Base-by-base conservation (phyloP, 92 coral and sea anemone genomes). In the Phenganax marumi region DNA sequence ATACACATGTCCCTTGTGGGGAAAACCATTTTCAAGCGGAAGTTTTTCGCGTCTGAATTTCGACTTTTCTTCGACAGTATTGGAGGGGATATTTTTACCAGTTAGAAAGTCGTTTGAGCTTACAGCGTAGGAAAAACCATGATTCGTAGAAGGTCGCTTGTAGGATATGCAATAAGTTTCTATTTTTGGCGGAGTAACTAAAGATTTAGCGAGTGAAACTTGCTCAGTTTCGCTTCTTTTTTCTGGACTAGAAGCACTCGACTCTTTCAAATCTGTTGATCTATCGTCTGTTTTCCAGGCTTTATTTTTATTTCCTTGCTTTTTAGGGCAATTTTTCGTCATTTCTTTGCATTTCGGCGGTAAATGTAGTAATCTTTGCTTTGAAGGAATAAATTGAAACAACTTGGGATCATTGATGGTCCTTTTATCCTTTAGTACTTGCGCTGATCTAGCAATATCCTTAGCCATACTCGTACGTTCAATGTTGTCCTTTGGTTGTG, bases 61-160 rank as follows among this genome's bases (percentile, higher is more conserved):
- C 3, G 26, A 22, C 22, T 21, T 56, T 54, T 46, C 60, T 50
- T 18, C 52, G 0, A n/a, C 23, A 8, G 43, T 63, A 18, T 46
- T 43, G 10, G 56, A 8, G 72, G 60, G 16, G 4, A 5, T 46
- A 3, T 63, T 78, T 78, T 78, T 78, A n/a, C 47, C 73, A 10
- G 61, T 63, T 19, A 78, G 51, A 22, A 78, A 63, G 26, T 78
- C 83, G 8, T 18, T 78, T 8, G 83, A 52, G 60, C 83, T 61
- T 0, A 78, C 83, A 9, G 68, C 68, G 73, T 78, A 78, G 53
- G 83, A 39, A n/a, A 78, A 78, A 26, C 83, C 83, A 47, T 78
- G 83, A 18, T 63, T 63, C 13, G 83, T 78, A 58, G 33, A 24
- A 3, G 83, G 83, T 2, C 83, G 72, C 8, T 12, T 39, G 18